Conservation (phyloP, 2,888 invertebrate genomes). For the Pristionchus maxplancki region DNA sequence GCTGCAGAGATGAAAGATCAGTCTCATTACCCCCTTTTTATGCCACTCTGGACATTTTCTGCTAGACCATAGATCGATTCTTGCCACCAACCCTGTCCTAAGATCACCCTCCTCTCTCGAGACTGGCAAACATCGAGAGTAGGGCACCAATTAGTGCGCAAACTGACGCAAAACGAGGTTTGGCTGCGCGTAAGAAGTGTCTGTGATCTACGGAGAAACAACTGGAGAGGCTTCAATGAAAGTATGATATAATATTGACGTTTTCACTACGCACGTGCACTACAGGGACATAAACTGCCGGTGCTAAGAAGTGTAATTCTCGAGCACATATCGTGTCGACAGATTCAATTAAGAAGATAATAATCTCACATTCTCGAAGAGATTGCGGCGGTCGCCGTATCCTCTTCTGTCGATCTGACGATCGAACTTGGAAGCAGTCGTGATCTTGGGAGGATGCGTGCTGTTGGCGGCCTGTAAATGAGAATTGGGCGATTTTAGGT, state of each 20-base stretch:
- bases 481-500: too few relatives aligned
- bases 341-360: too few relatives aligned
- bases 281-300: too few relatives aligned
- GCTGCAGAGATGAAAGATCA: slow-evolving; percentile 56
- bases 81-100: not conserved
- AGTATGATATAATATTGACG: too few relatives aligned
- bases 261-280: too few relatives aligned
- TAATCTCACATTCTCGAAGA: slow-evolving; percentile 62
- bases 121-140: not conserved
- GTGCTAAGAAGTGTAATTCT: too few relatives aligned
- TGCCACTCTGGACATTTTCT: not conserved
- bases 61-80: not conserved
- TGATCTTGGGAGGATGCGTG: slow-evolving; percentile 85
- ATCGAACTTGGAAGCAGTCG: slow-evolving; percentile 99
- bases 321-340: too few relatives aligned
- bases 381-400: slow-evolving; percentile 68
- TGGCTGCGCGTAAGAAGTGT: not conserved
- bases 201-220: slow-evolving; percentile 12
- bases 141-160: not conserved
- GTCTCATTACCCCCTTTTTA: not conserved
- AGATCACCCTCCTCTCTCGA: not conserved
- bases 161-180: slow-evolving; percentile 12
- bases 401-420: slow-evolving; percentile 93
- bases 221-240: too few relatives aligned
- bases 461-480: slow-evolving; percentile 66